phyloP scores from a whole-genome alignment of 2,113 vertebrate genomes.

The Nestor notabilis region DNA sequence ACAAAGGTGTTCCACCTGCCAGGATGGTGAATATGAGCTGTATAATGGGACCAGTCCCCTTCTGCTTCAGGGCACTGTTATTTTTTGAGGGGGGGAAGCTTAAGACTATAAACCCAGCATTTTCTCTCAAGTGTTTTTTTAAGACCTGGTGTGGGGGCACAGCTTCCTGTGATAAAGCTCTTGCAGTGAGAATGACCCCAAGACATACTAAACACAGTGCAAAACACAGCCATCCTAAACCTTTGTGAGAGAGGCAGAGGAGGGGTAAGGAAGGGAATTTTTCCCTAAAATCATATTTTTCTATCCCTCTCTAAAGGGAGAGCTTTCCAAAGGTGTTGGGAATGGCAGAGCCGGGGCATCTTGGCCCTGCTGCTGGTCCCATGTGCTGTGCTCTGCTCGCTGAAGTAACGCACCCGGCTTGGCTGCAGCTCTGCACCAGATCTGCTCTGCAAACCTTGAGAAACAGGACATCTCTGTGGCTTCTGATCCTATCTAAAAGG shows the following conservation, averaged over 20 bases:
- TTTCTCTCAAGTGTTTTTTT: not conserved
- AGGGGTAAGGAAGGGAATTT: not conserved
- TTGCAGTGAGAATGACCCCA: not conserved
- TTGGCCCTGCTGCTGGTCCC: fast-evolving
- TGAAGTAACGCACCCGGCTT: not conserved
- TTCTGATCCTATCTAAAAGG: not conserved
- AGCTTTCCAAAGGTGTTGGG: not conserved
- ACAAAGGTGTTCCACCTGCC: not conserved
- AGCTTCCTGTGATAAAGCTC: not conserved
- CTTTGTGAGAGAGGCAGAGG: not conserved
- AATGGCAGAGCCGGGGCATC: fast-evolving
- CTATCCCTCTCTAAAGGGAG: not conserved
- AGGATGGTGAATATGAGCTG: not conserved
- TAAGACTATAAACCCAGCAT: not conserved
- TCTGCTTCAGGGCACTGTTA: not conserved
- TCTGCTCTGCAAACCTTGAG: not conserved
- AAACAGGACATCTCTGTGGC: not conserved
- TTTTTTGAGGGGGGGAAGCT: not conserved
- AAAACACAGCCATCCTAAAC: not conserved
- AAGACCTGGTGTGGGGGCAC: not conserved
- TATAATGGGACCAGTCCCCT: not conserved
- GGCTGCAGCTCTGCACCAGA: not conserved
- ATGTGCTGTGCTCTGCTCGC: not conserved
- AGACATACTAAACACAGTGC: not conserved
- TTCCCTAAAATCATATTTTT: not conserved